These are phyloP conservation scores for Orientallactaga bullata DNA, from an alignment of 2,113 vertebrate species.

Conservation along the genomic window DNA sequence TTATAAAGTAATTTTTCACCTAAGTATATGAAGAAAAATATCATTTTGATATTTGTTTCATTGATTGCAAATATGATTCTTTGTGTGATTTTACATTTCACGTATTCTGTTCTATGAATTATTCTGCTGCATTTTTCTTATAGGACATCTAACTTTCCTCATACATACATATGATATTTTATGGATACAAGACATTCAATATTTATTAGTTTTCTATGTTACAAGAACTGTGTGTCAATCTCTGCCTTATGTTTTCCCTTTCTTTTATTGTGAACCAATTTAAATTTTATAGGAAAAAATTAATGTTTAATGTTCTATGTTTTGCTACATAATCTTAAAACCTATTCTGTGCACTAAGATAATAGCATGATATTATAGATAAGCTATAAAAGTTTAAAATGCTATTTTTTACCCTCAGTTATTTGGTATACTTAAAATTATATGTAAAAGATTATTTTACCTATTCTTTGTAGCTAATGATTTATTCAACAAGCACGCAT, in stretches of 20 bases:
- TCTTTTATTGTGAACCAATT: conserved; percentile 6
- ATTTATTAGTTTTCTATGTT: background rate
- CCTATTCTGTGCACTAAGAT: background rate
- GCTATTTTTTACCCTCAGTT: background rate
- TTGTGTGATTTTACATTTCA: background rate
- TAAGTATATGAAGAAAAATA: background rate
- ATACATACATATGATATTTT: background rate
- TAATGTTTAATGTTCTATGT: background rate
- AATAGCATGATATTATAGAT: background rate
- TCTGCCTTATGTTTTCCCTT: background rate
- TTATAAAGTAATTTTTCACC: background rate
- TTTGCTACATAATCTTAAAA: background rate
- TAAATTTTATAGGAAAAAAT: background rate
- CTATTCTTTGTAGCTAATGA: background rate
- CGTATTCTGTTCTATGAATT: background rate
- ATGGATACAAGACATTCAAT: background rate
- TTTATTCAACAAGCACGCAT: background rate
- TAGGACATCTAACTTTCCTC: background rate
- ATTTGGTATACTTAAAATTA: background rate
- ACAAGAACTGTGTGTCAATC: background rate
- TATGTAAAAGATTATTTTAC: background rate
- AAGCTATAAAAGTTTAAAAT: background rate
- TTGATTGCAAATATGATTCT: background rate
- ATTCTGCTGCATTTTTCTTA: conserved; percentile 14
- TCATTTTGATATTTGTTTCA: background rate